Conservation (phyloP, 1,140 invertebrate genomes). For the Papilio polytes region DNA sequence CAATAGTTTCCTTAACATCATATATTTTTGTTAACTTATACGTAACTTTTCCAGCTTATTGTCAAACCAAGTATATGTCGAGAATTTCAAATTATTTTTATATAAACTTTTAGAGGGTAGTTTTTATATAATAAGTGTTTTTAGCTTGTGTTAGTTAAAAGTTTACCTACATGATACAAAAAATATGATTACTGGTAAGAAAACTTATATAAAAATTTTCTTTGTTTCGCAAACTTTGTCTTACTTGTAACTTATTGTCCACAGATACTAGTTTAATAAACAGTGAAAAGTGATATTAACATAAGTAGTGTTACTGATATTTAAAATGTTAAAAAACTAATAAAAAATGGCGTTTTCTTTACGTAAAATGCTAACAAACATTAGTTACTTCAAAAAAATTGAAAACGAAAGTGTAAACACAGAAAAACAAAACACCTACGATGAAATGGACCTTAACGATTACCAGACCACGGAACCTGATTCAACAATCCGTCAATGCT, state of each 20-base stretch:
- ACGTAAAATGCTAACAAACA: conserved; percentile 74
- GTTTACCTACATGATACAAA: neutral
- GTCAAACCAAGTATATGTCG: conserved; percentile 24
- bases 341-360: conserved; percentile 74
- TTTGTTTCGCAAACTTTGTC: conserved; percentile 39
- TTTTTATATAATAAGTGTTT: conserved; percentile 14
- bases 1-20: neutral
- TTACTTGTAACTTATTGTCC: conserved; percentile 17
- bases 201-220: conserved; percentile 33
- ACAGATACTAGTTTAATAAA: conserved; percentile 12
- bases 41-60: neutral
- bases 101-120: conserved; percentile 29
- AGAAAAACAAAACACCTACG: conserved; percentile 43
- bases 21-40: neutral
- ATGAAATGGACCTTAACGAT: conserved; percentile 46
- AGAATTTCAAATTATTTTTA: conserved; percentile 33
- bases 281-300: neutral
- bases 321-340: neutral
- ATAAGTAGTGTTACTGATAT: neutral
- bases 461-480: conserved; percentile 63
- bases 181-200: neutral
- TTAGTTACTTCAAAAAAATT: conserved; percentile 72
- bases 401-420: conserved; percentile 44
- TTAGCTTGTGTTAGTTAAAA: neutral
- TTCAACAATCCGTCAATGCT: conserved; percentile 60